These are phyloP conservation scores for Trichogramma evanescens DNA, from an alignment of 2,888 invertebrate species.

Conservation along the genomic window DNA sequence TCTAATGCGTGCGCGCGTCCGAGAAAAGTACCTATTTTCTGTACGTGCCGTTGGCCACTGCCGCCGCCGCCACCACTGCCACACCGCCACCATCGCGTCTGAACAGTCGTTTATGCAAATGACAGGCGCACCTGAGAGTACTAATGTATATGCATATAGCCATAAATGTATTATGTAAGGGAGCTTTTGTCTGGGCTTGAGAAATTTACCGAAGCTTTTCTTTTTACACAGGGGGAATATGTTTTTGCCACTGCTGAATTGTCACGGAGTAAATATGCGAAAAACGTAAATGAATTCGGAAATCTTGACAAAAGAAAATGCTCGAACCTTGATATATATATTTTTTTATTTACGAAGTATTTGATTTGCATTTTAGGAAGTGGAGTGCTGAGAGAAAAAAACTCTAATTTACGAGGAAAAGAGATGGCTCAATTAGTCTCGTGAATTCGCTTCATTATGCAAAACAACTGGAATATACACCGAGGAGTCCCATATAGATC, in stretches of 20 bases:
- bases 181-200: too few species aligned
- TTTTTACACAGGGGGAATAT: too few species aligned
- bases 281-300: background rate
- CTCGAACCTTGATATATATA: background rate
- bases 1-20: conserved; percentile 6
- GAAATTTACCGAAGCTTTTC: too few species aligned
- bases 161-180: too few species aligned
- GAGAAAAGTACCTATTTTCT: background rate
- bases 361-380: background rate
- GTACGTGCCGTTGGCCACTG: background rate
- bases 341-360: background rate
- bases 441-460: conserved; percentile 13
- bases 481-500: background rate
- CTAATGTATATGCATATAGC: too few species aligned
- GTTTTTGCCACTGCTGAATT: too few species aligned
- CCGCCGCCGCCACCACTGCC: background rate
- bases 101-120: conserved; percentile 15
- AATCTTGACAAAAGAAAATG: background rate
- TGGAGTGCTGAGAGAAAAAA: background rate
- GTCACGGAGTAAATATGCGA: background rate
- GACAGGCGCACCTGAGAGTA: conserved; percentile 1
- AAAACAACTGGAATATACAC: conserved; percentile 4
- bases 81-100: background rate
- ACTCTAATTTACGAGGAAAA: conserved; percentile 6
- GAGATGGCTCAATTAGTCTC: conserved; percentile 5